A percentile compares a stretch with the other conserved stretches of the same genome.
These are phyloP conservation scores for Isotomurus palustris DNA, from an alignment of 2,888 invertebrate genomes.

Conservation along the genomic window DNA sequence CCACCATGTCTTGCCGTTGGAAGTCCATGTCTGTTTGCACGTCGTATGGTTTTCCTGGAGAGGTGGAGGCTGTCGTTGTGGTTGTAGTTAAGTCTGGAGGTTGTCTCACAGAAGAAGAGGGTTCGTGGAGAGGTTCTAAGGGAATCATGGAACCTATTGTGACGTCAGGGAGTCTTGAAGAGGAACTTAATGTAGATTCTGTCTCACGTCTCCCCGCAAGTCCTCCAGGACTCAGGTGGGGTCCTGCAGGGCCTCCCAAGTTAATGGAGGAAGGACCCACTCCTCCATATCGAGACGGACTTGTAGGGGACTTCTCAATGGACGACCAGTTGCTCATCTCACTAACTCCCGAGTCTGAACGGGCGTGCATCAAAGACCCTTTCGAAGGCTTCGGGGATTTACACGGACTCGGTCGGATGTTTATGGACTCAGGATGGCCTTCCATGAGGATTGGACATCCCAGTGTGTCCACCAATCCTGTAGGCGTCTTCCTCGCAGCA, in stretches of 20 bases:
- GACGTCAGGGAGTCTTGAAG: conserved; percentile 34
- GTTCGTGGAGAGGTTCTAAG: not conserved
- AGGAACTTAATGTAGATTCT: not conserved
- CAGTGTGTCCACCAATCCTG: conserved; percentile 16
- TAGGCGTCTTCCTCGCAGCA: conserved; percentile 13
- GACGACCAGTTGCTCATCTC: conserved; percentile 77
- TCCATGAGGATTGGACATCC: conserved; percentile 23
- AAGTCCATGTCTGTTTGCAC: conserved; percentile 23
- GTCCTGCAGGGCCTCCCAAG: conserved; percentile 9
- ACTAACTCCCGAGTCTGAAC: conserved; percentile 79
- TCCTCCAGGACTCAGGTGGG: conserved; percentile 13
- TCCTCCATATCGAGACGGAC: conserved; percentile 42
- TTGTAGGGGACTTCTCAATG: conserved; percentile 77
- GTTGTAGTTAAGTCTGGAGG: conserved; percentile 25
- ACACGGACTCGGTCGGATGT: conserved; percentile 52
- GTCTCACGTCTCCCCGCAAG: not conserved
- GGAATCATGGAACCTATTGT: conserved; percentile 28
- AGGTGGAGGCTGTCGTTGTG: conserved; percentile 6
- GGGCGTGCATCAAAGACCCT: conserved; percentile 60
- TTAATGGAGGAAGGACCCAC: not conserved
- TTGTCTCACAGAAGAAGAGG: not conserved
- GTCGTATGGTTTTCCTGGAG: conserved; percentile 21
- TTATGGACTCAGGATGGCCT: conserved; percentile 25
- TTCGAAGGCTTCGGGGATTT: conserved; percentile 64
- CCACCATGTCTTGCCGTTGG: conserved; percentile 32